Conservation (phyloP, 2,797 vertebrate species). For the Balearica regulorum region DNA sequence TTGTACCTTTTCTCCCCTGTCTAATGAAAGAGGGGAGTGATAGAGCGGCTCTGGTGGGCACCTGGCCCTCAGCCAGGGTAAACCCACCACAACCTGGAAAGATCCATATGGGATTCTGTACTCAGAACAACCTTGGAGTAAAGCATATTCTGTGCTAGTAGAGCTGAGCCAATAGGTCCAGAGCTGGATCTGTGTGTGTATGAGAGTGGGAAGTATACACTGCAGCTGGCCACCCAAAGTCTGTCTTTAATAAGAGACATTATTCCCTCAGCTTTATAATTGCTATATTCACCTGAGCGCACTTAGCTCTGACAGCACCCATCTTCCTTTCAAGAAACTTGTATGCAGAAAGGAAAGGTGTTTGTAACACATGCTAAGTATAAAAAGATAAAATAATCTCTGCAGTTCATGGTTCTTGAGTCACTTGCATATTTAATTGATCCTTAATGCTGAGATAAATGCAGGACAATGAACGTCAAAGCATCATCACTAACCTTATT, state of each 20-base stretch:
- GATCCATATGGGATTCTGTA: not conserved
- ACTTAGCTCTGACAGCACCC: not conserved
- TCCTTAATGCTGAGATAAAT: not conserved
- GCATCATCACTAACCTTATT: not conserved
- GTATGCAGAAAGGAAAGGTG: not conserved
- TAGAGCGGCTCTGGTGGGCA: too few species aligned
- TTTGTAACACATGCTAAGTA: not conserved
- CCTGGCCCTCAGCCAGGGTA: too few species aligned
- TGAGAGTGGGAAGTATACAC: not conserved
- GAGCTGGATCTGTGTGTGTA: not conserved
- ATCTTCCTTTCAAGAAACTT: not conserved
- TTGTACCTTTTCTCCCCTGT: too few species aligned
- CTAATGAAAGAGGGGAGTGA: too few species aligned
- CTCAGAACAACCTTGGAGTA: not conserved
- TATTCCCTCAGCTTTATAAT: not conserved
- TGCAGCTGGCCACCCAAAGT: not conserved
- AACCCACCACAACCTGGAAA: too few species aligned
- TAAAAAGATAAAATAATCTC: not conserved
- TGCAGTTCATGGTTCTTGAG: not conserved
- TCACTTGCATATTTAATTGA: not conserved
- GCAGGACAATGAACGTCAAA: not conserved
- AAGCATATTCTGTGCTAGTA: not conserved
- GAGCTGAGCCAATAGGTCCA: not conserved
- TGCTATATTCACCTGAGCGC: not conserved
- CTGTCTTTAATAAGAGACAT: not conserved